Base-by-base conservation (phyloP, 2,888 invertebrate species). In the Stenotaenia linearis region DNA sequence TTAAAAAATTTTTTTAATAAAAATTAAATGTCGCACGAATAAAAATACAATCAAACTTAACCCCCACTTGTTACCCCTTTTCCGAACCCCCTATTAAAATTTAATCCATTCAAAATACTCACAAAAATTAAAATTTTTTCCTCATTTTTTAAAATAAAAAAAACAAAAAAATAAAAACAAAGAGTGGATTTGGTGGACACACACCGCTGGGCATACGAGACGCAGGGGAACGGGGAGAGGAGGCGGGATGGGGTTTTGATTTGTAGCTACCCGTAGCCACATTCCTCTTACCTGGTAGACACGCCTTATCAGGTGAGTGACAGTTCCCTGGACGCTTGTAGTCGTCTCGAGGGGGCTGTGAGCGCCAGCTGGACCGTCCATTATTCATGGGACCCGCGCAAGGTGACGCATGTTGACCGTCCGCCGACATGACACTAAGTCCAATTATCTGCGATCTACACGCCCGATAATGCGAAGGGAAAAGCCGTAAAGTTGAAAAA, bases 251-350 rank as follows among this genome's bases (percentile, higher is more conserved):
- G 25, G 28, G 69, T 28, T 69, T 69, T 69, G 69, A 69, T 69
- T 69, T 69, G 69, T 69, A 69, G 69, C 69, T 69, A 69, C 69
- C 69, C 75, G 75, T 35, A 75, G 75, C 75, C 75, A 75, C 75
- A 75, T 75, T 75, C 75, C 75, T 75, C 75, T 75, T 75, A 37
- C 35, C 75, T 23, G 75, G 37, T 69, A 32, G 75, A 75, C 35
- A 37, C 35, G 32, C 75, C 75, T 75, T 75, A 75, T 75, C 75
- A 35, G 75, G 37, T 75, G 75, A 75, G 35, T 75, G 75, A 75
- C 75, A 75, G 75, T 75, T 35, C 35, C 75, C 35, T 32, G 75
- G 75, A 75, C 75, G 75, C 37, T 75, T 35, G 25, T 69, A 28
- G 15, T 69, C 12, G 25, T 69, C 69, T 69, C 69, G 25, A 23